Percentiles rank a stretch among this genome's conserved stretches.
phyloP scores from a whole-genome alignment of 37 sponge, comb jelly and placozoan species.

The Cladorhizidae sp. region DNA sequence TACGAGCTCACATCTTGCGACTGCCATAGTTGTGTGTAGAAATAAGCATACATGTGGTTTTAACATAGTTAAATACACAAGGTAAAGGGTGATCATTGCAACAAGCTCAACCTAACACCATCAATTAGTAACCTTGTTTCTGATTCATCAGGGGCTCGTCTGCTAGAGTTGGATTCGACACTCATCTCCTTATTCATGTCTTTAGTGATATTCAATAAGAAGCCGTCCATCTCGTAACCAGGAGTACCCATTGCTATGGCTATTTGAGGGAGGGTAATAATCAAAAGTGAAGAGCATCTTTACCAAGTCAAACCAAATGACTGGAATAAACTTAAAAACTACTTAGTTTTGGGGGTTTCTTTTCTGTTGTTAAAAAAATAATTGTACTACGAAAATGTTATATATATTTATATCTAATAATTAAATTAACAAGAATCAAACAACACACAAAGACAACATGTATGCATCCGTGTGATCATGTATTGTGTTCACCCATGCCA shows the following conservation, averaged over 20 bases:
- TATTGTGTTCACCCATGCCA: too few relatives aligned
- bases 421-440: too few relatives aligned
- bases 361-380: too few relatives aligned
- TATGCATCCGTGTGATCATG: too few relatives aligned
- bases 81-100: not conserved
- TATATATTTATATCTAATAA: too few relatives aligned
- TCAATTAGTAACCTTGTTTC: constrained; percentile 30
- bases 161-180: constrained; percentile 20
- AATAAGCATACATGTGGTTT: not conserved
- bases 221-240: not conserved
- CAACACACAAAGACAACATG: too few relatives aligned
- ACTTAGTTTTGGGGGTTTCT: too few relatives aligned
- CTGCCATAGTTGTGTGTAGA: constrained; percentile 20
- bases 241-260: constrained; percentile 7
- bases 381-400: too few relatives aligned
- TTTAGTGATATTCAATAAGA: not conserved
- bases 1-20: constrained; percentile 40
- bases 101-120: too few relatives aligned
- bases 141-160: constrained; percentile 23
- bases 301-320: too few relatives aligned
- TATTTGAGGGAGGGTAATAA: not conserved
- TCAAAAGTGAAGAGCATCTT: not conserved
- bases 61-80: too few relatives aligned
- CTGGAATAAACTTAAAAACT: too few relatives aligned
- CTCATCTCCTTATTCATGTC: constrained; percentile 18